Percentiles rank a stretch among this genome's conserved stretches.
These are phyloP conservation scores for Smittia aterrima DNA, from an alignment of 2,888 invertebrate species.

Conservation along the genomic window DNA sequence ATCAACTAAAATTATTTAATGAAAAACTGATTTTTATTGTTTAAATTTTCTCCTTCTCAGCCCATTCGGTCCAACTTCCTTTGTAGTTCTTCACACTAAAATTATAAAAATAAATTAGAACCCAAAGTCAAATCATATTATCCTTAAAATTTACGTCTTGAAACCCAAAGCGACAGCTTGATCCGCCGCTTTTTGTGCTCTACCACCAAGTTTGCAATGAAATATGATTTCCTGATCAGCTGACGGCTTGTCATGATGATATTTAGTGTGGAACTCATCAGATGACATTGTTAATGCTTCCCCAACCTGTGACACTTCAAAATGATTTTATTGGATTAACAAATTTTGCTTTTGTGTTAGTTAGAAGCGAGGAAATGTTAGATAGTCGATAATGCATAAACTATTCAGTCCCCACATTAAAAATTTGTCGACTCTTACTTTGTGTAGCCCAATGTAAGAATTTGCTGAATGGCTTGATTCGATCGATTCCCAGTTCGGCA, in stretches of 20 bases:
- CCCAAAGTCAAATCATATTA: neutral
- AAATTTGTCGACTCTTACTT: constrained; percentile 28
- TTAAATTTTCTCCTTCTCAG: constrained; percentile 47
- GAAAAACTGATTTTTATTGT: no score
- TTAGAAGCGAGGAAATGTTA: no score
- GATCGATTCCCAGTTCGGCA: constrained; percentile 66
- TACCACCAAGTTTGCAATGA: constrained; percentile 67
- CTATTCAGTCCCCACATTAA: neutral
- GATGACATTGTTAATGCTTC: constrained; percentile 48
- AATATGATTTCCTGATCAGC: constrained; percentile 63
- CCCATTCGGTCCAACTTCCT: constrained; percentile 54
- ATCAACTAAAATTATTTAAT: neutral
- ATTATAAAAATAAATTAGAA: constrained; percentile 24
- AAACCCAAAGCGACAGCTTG: constrained; percentile 52
- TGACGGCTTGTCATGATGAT: constrained; percentile 59
- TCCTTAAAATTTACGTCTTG: constrained; percentile 46
- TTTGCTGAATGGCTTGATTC: constrained; percentile 58
- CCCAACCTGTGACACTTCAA: constrained; percentile 44
- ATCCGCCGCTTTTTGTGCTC: constrained; percentile 65
- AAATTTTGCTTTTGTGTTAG: neutral
- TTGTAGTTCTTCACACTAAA: constrained; percentile 50
- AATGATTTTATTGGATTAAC: neutral
- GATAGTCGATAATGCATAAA: neutral
- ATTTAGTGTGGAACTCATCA: constrained; percentile 51
- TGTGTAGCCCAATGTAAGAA: constrained; percentile 2